Evolutionary conservation across 1,140 invertebrate species (phyloP), one percentile per base, ranked within the genome.

Genomic region (Pseudoatta argentina): DNA sequence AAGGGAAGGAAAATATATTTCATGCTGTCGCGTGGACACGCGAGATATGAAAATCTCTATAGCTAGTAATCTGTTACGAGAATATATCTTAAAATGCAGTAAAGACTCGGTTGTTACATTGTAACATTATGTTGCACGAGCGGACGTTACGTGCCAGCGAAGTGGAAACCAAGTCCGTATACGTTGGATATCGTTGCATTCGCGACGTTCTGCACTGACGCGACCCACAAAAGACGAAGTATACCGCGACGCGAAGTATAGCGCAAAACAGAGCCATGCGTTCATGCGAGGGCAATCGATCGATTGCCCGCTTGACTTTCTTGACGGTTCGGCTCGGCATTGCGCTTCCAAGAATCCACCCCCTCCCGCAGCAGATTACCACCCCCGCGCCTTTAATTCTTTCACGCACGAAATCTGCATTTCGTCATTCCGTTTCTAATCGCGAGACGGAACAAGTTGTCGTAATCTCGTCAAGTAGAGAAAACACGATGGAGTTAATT

Each of bases 241-340:
- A 89, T 89, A 89, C 81, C 87, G 57, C 61, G 78, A 44, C 59
- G 72, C 88, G 59, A 89, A 89, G 88, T 73, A 89, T 79, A 85
- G 88, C 57, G 66, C 59, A 81, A 85, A 89, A 89, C 88, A 89
- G 88, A 85, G 88, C 88, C 88, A 89, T 87, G 88, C 89, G 89
- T 91, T 91, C 89, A 81, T 90, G 82, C 86, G 89, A 88, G 89
- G 89, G 86, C 89, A 71, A 90, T 88, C 89, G 89, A 91, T 91
- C 89, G 89, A 86, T 90, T 89, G 88, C 88, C 88, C 78, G 88
- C 66, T 86, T 85, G 88, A 90, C 77, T 90, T 87, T 81, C 88
- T 79, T 53, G 44, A 72, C 77, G 77, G 75, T 87, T 82, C 86
- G 73, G 75, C 63, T 82, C 71, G 69, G 27, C 76, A 30, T 61